Evolutionary conservation across 2,797 vertebrate species (phyloP).

Genomic region (Coracias cyanogaster): DNA sequence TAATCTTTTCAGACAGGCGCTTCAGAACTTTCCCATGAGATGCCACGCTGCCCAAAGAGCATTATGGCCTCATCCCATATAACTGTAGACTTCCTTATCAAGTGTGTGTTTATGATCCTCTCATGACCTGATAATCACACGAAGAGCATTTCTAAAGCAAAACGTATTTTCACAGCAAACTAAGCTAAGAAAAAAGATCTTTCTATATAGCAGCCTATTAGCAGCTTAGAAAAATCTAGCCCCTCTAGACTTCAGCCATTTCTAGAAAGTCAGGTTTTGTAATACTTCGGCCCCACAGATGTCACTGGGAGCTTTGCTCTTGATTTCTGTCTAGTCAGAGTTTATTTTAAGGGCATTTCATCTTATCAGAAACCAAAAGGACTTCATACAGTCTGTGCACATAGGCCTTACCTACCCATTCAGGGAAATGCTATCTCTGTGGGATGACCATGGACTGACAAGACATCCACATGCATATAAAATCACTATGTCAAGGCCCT

Average conservation of each 20-base stretch:
- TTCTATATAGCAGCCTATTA: neutral
- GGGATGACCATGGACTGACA: neutral
- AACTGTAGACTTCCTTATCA: neutral
- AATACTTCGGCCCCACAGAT: neutral
- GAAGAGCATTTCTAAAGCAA: neutral
- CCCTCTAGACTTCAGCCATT: neutral
- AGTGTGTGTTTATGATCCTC: neutral
- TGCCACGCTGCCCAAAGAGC: rapidly evolving
- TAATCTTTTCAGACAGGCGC: neutral
- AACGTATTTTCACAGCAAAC: neutral
- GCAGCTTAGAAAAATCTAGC: neutral
- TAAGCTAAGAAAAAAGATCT: neutral
- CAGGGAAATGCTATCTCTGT: neutral
- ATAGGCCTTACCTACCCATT: neutral
- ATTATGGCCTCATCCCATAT: neutral
- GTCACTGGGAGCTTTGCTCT: neutral
- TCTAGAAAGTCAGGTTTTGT: neutral
- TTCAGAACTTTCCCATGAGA: neutral
- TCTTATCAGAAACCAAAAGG: neutral
- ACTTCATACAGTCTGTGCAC: neutral
- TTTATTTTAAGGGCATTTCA: neutral
- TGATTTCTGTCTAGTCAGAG: neutral
- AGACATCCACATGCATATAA: neutral
- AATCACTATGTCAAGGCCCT: neutral
- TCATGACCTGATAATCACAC: neutral